Percentiles rank a stretch among this genome's conserved stretches.
These are phyloP conservation scores for Chironomus tentans DNA, from an alignment of 2,888 invertebrate genomes.

Conservation along the genomic window DNA sequence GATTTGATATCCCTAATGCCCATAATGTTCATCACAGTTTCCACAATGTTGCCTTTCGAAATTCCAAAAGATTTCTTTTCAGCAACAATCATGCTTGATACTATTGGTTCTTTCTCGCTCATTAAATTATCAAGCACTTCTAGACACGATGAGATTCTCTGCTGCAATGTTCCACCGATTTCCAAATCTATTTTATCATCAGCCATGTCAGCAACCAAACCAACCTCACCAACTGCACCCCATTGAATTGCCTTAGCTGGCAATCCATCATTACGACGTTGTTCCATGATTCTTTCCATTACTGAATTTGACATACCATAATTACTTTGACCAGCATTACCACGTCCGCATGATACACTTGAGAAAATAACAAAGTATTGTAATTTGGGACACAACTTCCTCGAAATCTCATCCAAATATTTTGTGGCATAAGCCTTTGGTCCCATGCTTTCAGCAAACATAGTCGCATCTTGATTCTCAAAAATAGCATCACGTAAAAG, in stretches of 20 bases:
- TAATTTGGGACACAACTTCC: conserved; percentile 48
- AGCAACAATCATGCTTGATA: conserved; percentile 79
- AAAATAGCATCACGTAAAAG: conserved; percentile 65
- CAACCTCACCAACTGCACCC: conserved; percentile 87
- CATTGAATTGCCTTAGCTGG: conserved; percentile 82
- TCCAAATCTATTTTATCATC: conserved; percentile 55
- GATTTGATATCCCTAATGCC: conserved; percentile 59
- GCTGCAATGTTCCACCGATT: conserved; percentile 75
- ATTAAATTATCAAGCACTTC: conserved; percentile 65
- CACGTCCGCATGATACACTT: conserved; percentile 83
- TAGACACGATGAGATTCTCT: conserved; percentile 74
- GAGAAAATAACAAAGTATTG: conserved; percentile 84
- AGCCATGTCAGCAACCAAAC: conserved; percentile 67
- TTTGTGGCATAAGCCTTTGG: conserved; percentile 78
- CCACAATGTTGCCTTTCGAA: conserved; percentile 58
- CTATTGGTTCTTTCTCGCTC: conserved; percentile 56
- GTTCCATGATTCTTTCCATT: conserved; percentile 81
- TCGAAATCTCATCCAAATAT: conserved; percentile 59
- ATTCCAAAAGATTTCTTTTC: conserved; percentile 59
- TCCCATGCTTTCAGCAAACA: conserved; percentile 56
- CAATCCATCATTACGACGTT: conserved; percentile 55
- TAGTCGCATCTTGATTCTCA: conserved; percentile 63
- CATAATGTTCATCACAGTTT: conserved; percentile 61
- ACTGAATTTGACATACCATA: conserved; percentile 85
- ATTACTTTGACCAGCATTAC: conserved; percentile 84